Evolutionary conservation across 2,113 vertebrate genomes (phyloP).

Genomic region (Thalassoma bifasciatum): DNA sequence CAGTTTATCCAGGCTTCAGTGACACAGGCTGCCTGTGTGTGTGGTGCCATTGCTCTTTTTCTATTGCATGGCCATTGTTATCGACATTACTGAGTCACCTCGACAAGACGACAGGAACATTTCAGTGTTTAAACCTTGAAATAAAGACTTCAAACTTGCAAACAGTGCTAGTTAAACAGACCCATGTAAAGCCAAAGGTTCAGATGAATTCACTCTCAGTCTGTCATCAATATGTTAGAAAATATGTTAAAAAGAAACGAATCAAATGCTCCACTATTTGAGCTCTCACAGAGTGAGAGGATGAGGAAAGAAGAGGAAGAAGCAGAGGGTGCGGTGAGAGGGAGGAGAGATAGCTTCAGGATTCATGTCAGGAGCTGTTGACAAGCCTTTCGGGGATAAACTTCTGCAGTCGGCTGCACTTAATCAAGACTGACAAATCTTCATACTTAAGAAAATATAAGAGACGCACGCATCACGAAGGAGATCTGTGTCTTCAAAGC

Average conservation of each 20-base stretch:
- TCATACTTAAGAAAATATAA: conserved; percentile 46
- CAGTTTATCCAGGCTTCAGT: conserved; percentile 50
- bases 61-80: conserved; percentile 24
- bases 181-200: neutral
- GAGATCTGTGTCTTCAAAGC: conserved; percentile 39
- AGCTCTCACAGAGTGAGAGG: neutral
- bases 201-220: neutral
- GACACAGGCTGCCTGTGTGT: conserved; percentile 37
- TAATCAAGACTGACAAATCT: conserved; percentile 63
- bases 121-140: conserved; percentile 5
- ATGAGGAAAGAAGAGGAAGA: conserved; percentile 8
- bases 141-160: neutral
- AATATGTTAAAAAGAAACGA: conserved; percentile 18
- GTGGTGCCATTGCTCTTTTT: neutral
- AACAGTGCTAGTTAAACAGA: neutral
- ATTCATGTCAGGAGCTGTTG: conserved; percentile 33
- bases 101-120: conserved; percentile 3
- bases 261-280: conserved; percentile 13
- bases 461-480: conserved; percentile 31
- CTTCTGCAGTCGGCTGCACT: conserved; percentile 20
- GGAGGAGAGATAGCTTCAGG: neutral
- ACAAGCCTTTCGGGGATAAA: conserved; percentile 53
- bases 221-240: neutral
- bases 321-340: conserved; percentile 4
- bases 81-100: neutral